Conservation (phyloP, 2,888 invertebrate genomes). For the Elysia crispata region DNA sequence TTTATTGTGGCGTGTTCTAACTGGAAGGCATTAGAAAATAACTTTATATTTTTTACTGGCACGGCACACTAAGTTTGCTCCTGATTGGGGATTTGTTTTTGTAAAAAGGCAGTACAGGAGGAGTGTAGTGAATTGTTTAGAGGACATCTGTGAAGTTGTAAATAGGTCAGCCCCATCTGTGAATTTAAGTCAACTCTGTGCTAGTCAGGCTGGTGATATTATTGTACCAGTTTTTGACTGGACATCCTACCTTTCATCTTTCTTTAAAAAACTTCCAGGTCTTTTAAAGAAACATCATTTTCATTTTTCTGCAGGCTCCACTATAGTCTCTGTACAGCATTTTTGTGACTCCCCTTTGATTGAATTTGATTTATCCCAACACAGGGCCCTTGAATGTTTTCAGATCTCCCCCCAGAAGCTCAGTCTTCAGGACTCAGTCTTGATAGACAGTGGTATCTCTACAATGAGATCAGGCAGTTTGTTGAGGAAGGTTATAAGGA, state of each 20-base stretch:
- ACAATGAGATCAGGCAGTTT: background rate
- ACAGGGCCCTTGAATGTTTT: background rate
- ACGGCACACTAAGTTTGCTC: conserved; percentile 51
- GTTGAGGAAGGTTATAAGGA: background rate
- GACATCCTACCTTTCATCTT: conserved; percentile 18
- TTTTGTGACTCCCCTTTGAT: background rate
- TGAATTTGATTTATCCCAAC: background rate
- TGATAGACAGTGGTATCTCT: background rate
- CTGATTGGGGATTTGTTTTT: conserved; percentile 52
- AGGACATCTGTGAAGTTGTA: conserved; percentile 44
- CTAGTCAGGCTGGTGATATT: conserved; percentile 32
- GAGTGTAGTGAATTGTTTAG: conserved; percentile 40
- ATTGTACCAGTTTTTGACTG: conserved; percentile 44
- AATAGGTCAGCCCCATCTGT: conserved; percentile 22
- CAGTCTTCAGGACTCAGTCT: background rate
- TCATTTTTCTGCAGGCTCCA: background rate
- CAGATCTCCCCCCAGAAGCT: background rate
- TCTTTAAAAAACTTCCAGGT: conserved; percentile 40
- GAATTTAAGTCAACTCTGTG: conserved; percentile 36
- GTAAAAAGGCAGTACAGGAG: conserved; percentile 38
- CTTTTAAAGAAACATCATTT: conserved; percentile 45
- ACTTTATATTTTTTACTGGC: conserved; percentile 34
- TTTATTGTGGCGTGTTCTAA: conserved; percentile 39
- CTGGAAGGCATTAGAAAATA: conserved; percentile 25
- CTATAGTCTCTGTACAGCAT: background rate